These are phyloP conservation scores for Propithecus deckenii DNA, from an alignment of 2,797 vertebrate genomes.

Conservation along the genomic window DNA sequence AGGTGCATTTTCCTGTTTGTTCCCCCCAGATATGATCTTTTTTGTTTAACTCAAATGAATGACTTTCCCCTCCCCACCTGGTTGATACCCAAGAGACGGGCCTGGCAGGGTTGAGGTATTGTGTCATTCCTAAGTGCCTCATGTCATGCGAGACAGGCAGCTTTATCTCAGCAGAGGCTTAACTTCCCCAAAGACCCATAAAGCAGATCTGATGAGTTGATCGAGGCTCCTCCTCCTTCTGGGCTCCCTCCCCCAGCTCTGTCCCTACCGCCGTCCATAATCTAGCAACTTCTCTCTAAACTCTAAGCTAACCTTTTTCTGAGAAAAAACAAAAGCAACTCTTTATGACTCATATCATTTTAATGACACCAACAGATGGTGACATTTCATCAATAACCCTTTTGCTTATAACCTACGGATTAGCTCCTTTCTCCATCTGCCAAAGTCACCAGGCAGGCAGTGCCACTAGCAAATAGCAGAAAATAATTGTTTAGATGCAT, in stretches of 20 bases:
- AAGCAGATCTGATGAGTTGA: background rate
- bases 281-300: constrained; percentile 30
- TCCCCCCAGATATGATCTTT: background rate
- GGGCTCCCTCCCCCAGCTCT: background rate
- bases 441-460: constrained; percentile 69
- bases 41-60: background rate
- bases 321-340: constrained; percentile 60
- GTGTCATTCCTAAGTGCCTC: background rate
- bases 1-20: background rate
- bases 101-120: background rate
- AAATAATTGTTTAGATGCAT: constrained; percentile 71
- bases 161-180: background rate
- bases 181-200: background rate
- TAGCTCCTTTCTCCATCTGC: constrained; percentile 77
- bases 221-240: background rate
- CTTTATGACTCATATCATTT: constrained; percentile 70
- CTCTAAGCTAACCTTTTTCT: constrained; percentile 47
- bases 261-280: background rate
- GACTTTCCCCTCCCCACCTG: background rate
- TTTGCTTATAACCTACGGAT: constrained; percentile 79
- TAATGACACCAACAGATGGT: constrained; percentile 80
- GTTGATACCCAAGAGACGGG: background rate
- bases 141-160: background rate
- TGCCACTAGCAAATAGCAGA: constrained; percentile 70
- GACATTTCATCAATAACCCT: constrained; percentile 80